Percentiles rank a stretch among this genome's conserved stretches.
phyloP scores from a whole-genome alignment of 2,888 invertebrate species.

The Orthosia cruda region DNA sequence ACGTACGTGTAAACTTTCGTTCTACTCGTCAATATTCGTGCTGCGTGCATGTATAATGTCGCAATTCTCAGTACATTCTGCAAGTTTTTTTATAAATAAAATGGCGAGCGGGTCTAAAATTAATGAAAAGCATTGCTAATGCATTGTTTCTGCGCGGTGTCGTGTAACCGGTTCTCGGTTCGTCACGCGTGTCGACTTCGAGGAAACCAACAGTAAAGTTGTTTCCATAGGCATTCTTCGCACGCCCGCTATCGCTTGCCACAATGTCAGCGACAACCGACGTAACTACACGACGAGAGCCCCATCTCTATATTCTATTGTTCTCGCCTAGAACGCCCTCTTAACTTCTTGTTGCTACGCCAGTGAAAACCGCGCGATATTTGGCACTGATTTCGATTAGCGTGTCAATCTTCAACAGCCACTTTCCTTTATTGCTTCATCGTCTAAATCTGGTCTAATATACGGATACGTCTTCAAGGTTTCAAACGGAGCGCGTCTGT shows the following conservation, averaged over 20 bases:
- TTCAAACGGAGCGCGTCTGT: constrained; percentile 79
- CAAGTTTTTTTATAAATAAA: constrained; percentile 79
- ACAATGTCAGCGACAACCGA: constrained; percentile 77
- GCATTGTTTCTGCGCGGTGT: constrained; percentile 87
- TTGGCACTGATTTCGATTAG: constrained; percentile 74
- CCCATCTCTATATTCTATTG: constrained; percentile 81
- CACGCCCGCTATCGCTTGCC: constrained; percentile 81
- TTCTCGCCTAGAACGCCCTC: constrained; percentile 71
- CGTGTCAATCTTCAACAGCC: constrained; percentile 71
- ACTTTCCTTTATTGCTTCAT: constrained; percentile 81
- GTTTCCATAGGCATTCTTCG: constrained; percentile 88
- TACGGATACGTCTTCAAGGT: constrained; percentile 78
- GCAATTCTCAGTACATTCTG: constrained; percentile 69
- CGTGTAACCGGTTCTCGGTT: constrained; percentile 86
- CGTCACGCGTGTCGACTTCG: constrained; percentile 87
- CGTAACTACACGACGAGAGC: constrained; percentile 73
- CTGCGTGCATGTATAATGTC: constrained; percentile 66
- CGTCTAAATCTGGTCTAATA: constrained; percentile 74
- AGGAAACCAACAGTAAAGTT: constrained; percentile 88
- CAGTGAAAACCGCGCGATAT: constrained; percentile 77
- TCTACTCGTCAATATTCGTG: constrained; percentile 69
- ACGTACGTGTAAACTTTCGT: constrained; percentile 73
- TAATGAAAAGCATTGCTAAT: constrained; percentile 85
- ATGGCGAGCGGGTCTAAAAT: constrained; percentile 78
- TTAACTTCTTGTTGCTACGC: constrained; percentile 74